Evolutionary conservation across 23 tunicate genomes (phyloP).

Genomic region (Aplidium turbinatum): DNA sequence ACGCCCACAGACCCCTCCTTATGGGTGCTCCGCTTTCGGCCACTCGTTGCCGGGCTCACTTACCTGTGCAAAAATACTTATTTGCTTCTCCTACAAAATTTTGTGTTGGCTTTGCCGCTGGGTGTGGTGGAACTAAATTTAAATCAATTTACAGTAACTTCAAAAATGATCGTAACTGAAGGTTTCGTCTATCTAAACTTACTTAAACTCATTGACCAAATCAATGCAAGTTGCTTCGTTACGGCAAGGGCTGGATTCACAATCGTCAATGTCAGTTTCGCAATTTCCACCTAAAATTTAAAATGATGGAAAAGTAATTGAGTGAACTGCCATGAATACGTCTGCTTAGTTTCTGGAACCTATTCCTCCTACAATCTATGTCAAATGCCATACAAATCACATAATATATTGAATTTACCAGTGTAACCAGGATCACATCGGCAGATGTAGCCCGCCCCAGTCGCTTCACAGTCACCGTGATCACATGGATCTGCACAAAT

Average conservation of each 20-base stretch:
- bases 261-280: conserved; percentile 55
- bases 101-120: too few species aligned
- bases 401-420: conserved; percentile 38
- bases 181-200: too few species aligned
- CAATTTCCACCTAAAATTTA: conserved; percentile 44
- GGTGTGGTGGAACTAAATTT: too few species aligned
- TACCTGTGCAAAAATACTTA: too few species aligned
- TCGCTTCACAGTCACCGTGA: conserved; percentile 51
- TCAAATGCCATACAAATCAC: too few species aligned
- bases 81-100: too few species aligned
- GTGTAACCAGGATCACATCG: conserved; percentile 57
- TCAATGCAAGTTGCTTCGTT: conserved; percentile 45
- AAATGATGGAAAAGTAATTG: neutral
- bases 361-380: neutral
- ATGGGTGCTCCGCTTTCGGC: too few species aligned
- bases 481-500: conserved; percentile 77
- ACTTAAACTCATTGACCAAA: conserved; percentile 40
- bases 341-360: neutral
- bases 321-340: neutral
- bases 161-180: too few species aligned
- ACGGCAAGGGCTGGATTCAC: conserved; percentile 48
- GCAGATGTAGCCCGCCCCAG: conserved; percentile 48
- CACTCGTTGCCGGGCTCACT: too few species aligned
- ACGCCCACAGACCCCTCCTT: too few species aligned
- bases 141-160: too few species aligned